Evolutionary conservation across 1,140 invertebrate species (phyloP).

Genomic region (Drosophila micromelanica): DNA sequence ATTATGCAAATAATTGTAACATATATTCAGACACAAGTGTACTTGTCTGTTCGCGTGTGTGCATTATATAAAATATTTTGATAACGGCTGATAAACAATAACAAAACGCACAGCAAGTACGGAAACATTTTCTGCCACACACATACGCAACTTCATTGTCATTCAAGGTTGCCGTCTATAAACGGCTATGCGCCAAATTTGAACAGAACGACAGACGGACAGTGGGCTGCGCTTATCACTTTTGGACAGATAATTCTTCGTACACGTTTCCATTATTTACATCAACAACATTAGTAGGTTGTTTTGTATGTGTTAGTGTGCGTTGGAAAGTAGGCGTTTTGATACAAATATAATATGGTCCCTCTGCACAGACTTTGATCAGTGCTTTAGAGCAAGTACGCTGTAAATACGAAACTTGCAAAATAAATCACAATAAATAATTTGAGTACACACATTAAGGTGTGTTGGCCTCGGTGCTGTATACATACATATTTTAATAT

Average conservation of each 20-base stretch:
- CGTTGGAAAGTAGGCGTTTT: neutral
- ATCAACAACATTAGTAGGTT: neutral
- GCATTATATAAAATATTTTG: slow-evolving; percentile 62
- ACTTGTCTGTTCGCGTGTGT: slow-evolving; percentile 15
- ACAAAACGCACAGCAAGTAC: slow-evolving; percentile 41
- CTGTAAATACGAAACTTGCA: neutral
- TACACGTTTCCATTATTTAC: neutral
- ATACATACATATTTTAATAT: neutral
- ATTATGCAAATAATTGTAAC: neutral
- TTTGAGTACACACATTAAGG: neutral
- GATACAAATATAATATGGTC: neutral
- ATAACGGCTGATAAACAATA: slow-evolving; percentile 60
- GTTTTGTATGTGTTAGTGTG: neutral
- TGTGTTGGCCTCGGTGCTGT: neutral
- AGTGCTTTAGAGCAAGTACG: neutral
- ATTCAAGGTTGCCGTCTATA: slow-evolving; percentile 59
- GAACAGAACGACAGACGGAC: neutral
- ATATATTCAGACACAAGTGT: neutral
- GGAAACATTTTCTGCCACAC: slow-evolving; percentile 39
- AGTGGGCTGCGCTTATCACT: slow-evolving; percentile 17
- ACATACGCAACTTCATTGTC: slow-evolving; percentile 32
- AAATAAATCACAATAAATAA: neutral
- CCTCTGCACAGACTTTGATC: slow-evolving; percentile 1
- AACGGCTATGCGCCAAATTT: slow-evolving; percentile 3
- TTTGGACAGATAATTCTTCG: slow-evolving; percentile 15